A percentile compares a stretch with the other conserved stretches of the same genome.
Conservation (phyloP, 2,113 vertebrate species). For the Carettochelys insculpta region DNA sequence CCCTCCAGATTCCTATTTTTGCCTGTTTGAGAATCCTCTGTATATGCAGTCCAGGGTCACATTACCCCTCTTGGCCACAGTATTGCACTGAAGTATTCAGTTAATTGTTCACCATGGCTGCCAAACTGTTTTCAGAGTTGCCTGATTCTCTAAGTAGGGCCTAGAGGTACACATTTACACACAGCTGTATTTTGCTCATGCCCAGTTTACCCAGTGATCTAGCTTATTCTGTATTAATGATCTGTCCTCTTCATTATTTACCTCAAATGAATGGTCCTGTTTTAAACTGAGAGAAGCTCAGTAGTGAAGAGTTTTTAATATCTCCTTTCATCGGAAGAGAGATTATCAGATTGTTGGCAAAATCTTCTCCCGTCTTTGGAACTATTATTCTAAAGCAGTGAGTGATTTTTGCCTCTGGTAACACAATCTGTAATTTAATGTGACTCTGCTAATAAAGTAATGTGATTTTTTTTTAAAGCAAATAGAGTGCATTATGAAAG, state of each 20-base stretch:
- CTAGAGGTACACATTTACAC: neutral
- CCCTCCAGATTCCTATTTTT: too few relatives aligned
- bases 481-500: neutral
- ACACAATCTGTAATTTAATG: conserved; percentile 40
- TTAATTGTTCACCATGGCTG: neutral
- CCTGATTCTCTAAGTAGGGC: too few relatives aligned
- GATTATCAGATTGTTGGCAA: conserved; percentile 2
- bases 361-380: neutral
- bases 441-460: conserved; percentile 30
- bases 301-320: neutral
- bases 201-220: neutral
- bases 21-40: neutral
- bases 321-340: neutral
- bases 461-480: neutral
- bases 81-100: neutral
- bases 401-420: neutral
- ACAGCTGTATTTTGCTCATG: neutral
- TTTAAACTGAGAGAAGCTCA: conserved; percentile 17
- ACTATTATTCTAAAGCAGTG: neutral
- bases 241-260: neutral
- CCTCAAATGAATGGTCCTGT: neutral
- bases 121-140: neutral
- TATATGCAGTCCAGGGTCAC: neutral
- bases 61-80: neutral
- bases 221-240: neutral